phyloP scores from a whole-genome alignment of 1,140 invertebrate genomes.

The Acyrthosiphon pisum region DNA sequence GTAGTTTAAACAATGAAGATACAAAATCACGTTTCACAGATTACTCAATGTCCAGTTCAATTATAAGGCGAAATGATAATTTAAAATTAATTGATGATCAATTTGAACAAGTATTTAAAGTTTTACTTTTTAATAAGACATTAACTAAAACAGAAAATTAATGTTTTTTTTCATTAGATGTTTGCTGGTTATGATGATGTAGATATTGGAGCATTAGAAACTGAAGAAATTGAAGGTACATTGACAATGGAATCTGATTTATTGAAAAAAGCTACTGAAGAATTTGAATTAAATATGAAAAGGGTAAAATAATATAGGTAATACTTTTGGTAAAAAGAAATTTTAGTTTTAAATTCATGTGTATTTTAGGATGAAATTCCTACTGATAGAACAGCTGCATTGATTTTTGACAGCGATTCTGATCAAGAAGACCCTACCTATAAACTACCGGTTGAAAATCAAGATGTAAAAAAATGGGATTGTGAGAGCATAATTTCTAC shows the following conservation, averaged over 20 bases:
- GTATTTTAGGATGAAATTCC: constrained; percentile 51
- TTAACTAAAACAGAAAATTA: neutral
- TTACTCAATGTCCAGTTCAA: constrained; percentile 93
- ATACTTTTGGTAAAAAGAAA: constrained; percentile 42
- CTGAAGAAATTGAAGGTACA: constrained; percentile 87
- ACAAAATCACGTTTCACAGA: constrained; percentile 89
- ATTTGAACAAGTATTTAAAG: constrained; percentile 80
- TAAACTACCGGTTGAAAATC: constrained; percentile 59
- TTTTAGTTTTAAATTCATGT: neutral
- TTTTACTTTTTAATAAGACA: neutral
- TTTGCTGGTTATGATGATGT: constrained; percentile 87
- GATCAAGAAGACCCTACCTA: constrained; percentile 50
- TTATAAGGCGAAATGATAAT: constrained; percentile 85
- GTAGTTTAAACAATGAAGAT: constrained; percentile 75
- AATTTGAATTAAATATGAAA: constrained; percentile 67
- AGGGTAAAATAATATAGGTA: constrained; percentile 67
- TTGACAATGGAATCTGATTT: constrained; percentile 73
- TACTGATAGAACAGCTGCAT: constrained; percentile 39
- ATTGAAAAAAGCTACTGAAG: constrained; percentile 68
- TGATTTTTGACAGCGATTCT: constrained; percentile 39
- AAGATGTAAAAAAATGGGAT: constrained; percentile 82
- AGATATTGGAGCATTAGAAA: constrained; percentile 86
- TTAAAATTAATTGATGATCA: constrained; percentile 84
- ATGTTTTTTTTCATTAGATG: constrained; percentile 68
- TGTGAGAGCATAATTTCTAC: constrained; percentile 91